Conservation (phyloP, 2,888 invertebrate species). For the Drosophila parthenogenetica region DNA sequence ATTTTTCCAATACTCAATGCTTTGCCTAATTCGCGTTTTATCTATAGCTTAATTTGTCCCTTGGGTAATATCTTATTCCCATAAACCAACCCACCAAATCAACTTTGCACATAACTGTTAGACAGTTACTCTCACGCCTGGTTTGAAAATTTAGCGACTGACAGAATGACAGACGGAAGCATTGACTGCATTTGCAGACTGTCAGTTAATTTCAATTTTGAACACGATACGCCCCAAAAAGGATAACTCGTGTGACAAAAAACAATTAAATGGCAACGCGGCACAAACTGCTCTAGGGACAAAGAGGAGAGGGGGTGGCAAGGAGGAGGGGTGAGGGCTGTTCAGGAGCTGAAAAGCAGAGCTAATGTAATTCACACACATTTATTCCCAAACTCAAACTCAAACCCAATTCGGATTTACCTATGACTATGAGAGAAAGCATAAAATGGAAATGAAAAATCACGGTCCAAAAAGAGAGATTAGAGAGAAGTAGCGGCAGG, state of each 20-base stretch:
- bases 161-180: conserved; percentile 23
- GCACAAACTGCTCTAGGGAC: conserved; percentile 33
- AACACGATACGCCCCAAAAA: conserved; percentile 75
- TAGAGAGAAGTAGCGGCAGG: background rate
- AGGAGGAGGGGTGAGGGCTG: conserved; percentile 2
- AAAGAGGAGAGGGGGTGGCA: background rate
- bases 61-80: conserved; percentile 20
- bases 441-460: conserved; percentile 79
- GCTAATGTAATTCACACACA: conserved; percentile 69
- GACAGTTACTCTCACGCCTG: conserved; percentile 18
- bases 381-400: conserved; percentile 50
- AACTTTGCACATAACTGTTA: conserved; percentile 2
- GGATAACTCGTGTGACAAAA: conserved; percentile 79
- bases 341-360: conserved; percentile 50
- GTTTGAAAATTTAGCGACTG: conserved; percentile 8
- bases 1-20: background rate
- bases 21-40: background rate
- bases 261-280: conserved; percentile 74
- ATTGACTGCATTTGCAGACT: conserved; percentile 40
- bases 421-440: conserved; percentile 62
- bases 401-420: conserved; percentile 4
- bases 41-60: conserved; percentile 5
- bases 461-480: conserved; percentile 48
- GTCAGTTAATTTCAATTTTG: conserved; percentile 77
- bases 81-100: conserved; percentile 14